Percentiles rank a stretch among this genome's conserved stretches.
phyloP scores from a whole-genome alignment of 2,113 vertebrate species.

The Heterochromis multidens region DNA sequence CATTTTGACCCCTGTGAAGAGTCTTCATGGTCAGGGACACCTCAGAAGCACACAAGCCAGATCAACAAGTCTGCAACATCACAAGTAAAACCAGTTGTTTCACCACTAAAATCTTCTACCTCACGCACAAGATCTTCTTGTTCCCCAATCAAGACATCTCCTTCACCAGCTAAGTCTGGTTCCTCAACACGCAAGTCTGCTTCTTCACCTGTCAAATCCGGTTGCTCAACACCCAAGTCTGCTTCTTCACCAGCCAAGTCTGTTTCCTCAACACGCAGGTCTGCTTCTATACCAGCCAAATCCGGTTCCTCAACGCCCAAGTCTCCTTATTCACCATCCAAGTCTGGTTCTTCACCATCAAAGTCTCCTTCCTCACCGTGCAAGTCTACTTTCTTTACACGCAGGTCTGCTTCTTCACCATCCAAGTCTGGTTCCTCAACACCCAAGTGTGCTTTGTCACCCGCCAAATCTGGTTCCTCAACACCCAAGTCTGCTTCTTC shows the following conservation, averaged over 20 bases:
- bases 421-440: neutral
- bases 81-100: neutral
- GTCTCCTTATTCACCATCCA: neutral
- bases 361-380: neutral
- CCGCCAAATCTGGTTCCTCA: neutral
- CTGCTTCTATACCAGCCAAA: neutral
- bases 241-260: conserved; percentile 2
- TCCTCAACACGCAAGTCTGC: neutral
- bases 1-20: conserved; percentile 74
- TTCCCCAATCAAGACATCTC: neutral
- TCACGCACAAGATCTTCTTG: neutral
- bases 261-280: neutral
- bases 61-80: conserved; percentile 1
- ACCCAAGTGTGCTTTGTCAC: neutral
- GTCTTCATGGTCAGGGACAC: conserved; percentile 67
- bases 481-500: conserved; percentile 3
- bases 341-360: neutral
- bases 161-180: neutral
- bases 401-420: neutral
- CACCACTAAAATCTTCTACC: neutral
- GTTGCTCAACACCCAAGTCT: neutral
- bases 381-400: neutral
- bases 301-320: neutral
- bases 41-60: conserved; percentile 29
- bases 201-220: neutral